These are phyloP conservation scores for Hyaena hyaena DNA, from an alignment of 2,113 vertebrate species.

Conservation along the genomic window DNA sequence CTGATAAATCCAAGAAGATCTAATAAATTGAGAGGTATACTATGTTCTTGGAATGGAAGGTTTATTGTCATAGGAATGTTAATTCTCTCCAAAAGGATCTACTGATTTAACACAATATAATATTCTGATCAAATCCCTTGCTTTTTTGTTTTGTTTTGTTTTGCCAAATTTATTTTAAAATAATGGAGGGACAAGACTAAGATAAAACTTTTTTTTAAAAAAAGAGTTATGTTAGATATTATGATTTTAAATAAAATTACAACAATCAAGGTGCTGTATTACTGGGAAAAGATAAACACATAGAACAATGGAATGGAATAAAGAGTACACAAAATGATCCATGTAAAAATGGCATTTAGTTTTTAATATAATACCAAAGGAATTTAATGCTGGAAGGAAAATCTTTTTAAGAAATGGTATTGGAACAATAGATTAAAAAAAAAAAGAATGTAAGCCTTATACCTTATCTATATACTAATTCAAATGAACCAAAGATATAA, in stretches of 20 bases:
- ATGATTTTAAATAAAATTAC: background rate
- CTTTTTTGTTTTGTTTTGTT: background rate
- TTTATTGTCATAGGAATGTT: background rate
- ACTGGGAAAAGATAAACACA: background rate
- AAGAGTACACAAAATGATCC: background rate
- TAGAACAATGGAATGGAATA: background rate
- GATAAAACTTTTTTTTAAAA: background rate
- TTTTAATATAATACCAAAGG: background rate
- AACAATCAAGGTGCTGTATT: background rate
- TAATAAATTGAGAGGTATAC: background rate
- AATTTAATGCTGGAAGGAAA: background rate
- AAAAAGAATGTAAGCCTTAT: background rate
- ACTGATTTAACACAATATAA: background rate
- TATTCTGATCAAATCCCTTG: background rate
- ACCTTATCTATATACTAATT: background rate
- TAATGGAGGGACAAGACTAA: background rate
- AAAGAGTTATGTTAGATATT: background rate
- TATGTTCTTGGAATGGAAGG: background rate
- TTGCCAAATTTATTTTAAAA: background rate
- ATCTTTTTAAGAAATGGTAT: background rate
- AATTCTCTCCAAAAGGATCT: background rate
- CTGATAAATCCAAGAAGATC: background rate
- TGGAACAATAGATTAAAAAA: background rate
- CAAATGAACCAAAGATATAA: background rate
- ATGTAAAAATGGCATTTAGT: background rate